Evolutionary conservation across 2,797 vertebrate genomes (phyloP).

Genomic region (Oreonectes daqikongensis): DNA sequence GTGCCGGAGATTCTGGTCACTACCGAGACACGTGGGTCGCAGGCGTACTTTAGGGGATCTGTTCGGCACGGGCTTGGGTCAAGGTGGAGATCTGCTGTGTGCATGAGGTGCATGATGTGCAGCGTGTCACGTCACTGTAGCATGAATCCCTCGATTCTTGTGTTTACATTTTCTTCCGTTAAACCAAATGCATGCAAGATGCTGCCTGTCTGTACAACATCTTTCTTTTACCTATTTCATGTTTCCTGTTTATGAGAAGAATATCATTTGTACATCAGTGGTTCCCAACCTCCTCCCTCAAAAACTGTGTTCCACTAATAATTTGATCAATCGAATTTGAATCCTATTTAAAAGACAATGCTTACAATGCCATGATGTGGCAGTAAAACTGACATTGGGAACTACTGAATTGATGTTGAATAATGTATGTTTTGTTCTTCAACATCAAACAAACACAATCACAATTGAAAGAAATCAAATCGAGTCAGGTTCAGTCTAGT

Average conservation of each 20-base stretch:
- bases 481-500: too few species aligned
- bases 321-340: too few species aligned
- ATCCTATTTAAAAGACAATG: too few species aligned
- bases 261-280: too few species aligned
- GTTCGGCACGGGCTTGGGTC: constrained; percentile 92
- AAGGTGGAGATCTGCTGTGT: constrained; percentile 83
- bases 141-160: background rate
- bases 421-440: constrained; percentile 16
- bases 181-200: background rate
- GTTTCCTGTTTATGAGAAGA: background rate
- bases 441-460: constrained; percentile 7
- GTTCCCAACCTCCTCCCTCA: too few species aligned
- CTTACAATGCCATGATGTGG: too few species aligned
- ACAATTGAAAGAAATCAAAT: too few species aligned
- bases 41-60: constrained; percentile 98
- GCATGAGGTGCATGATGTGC: constrained; percentile 36
- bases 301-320: too few species aligned
- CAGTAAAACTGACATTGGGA: too few species aligned
- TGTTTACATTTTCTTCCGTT: background rate
- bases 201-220: too few species aligned
- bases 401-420: background rate
- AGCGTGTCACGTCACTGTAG: constrained; percentile 25
- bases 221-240: background rate
- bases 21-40: constrained; percentile 90
- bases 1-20: constrained; percentile 95